Conservation (phyloP, 2,797 vertebrate genomes). For the Alcedo quadribrachys region DNA sequence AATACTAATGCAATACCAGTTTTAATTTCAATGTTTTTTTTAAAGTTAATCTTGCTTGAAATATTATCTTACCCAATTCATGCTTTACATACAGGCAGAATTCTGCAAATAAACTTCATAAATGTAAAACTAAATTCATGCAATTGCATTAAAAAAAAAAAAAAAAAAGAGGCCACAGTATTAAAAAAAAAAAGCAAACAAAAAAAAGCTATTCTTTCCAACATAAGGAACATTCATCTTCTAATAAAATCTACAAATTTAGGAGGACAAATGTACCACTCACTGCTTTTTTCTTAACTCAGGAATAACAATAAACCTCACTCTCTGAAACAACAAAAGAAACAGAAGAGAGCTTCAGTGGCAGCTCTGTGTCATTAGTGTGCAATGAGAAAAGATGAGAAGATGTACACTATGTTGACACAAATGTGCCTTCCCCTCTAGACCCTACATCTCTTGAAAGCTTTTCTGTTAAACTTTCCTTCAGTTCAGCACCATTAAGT, state of each 20-base stretch:
- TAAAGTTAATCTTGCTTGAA: constrained; percentile 56
- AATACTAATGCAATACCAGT: neutral
- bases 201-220: constrained; percentile 63
- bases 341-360: constrained; percentile 83
- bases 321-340: constrained; percentile 83
- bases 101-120: constrained; percentile 74
- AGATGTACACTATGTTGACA: constrained; percentile 86
- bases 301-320: constrained; percentile 86
- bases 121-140: constrained; percentile 78
- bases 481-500: constrained; percentile 84
- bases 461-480: constrained; percentile 89
- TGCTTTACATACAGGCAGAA: constrained; percentile 59
- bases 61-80: constrained; percentile 63
- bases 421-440: constrained; percentile 85
- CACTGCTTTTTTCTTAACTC: constrained; percentile 88
- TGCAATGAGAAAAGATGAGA: constrained; percentile 89
- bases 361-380: constrained; percentile 86
- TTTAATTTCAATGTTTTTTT: constrained; percentile 72
- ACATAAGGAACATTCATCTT: constrained; percentile 82
- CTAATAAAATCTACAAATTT: constrained; percentile 81
- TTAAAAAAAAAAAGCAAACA: constrained; percentile 2
- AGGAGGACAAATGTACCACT: constrained; percentile 84
- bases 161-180: constrained; percentile 57
- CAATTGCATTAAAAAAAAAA: constrained; percentile 68
- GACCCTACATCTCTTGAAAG: constrained; percentile 86